A percentile compares a stretch with the other conserved stretches of the same genome.
Conservation (phyloP, 2,797 vertebrate species). For the Enteromius viviparus region DNA sequence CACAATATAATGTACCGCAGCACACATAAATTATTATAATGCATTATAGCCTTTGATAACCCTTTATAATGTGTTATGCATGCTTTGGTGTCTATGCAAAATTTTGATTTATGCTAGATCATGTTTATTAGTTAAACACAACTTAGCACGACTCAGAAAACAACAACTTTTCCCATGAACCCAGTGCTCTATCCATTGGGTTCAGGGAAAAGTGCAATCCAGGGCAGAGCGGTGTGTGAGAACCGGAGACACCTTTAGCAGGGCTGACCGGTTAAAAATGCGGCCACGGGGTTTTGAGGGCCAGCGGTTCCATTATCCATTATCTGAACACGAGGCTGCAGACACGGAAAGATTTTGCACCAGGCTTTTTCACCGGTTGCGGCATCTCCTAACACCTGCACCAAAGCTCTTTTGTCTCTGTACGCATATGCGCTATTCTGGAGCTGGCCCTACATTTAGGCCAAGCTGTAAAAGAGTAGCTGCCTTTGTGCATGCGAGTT, state of each 20-base stretch:
- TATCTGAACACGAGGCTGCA: constrained; percentile 54
- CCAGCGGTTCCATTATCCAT: constrained; percentile 55
- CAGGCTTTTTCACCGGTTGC: constrained; percentile 60
- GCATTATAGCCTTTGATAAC: not conserved
- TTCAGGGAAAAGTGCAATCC: constrained; percentile 31
- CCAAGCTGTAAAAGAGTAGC: constrained; percentile 69
- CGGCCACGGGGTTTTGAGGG: constrained; percentile 47
- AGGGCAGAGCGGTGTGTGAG: constrained; percentile 50
- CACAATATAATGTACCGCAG: not conserved
- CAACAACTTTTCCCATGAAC: constrained; percentile 4
- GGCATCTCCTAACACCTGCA: constrained; percentile 75
- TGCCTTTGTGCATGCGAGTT: constrained; percentile 71
- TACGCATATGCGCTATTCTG: constrained; percentile 58
- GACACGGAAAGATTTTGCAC: constrained; percentile 63
- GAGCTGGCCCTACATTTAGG: constrained; percentile 70
- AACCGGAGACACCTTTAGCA: constrained; percentile 50
- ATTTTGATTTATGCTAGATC: not conserved
- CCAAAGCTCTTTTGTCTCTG: constrained; percentile 67
- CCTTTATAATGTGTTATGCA: not conserved
- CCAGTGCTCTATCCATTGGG: constrained; percentile 20
- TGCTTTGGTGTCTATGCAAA: not conserved
- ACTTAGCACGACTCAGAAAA: not conserved
- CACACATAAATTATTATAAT: too few relatives aligned
- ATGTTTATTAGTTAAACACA: not conserved
- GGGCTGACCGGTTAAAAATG: constrained; percentile 50